phyloP scores from a whole-genome alignment of 2,888 invertebrate genomes.

The Magallana nippona region DNA sequence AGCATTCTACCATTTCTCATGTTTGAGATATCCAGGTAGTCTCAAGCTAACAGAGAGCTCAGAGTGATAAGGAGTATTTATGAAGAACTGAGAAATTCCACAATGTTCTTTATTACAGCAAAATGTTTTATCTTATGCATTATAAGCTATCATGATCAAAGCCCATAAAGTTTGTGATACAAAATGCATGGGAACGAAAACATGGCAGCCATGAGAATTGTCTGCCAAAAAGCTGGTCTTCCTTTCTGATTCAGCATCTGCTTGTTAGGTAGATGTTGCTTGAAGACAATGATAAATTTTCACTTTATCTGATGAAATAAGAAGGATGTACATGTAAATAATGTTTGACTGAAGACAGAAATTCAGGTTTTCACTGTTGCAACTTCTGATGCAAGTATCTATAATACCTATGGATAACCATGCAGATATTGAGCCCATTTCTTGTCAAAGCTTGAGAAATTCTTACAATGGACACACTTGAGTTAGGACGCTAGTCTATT shows the following conservation, averaged over 20 bases:
- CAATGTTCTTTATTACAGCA: conserved; percentile 29
- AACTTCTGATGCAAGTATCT: neutral
- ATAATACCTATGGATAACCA: neutral
- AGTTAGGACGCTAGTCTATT: too few relatives aligned
- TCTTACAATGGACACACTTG: too few relatives aligned
- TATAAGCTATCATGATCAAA: conserved; percentile 35
- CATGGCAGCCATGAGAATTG: conserved; percentile 20
- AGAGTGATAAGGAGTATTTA: conserved; percentile 22
- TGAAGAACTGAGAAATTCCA: conserved; percentile 30
- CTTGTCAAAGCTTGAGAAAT: too few relatives aligned
- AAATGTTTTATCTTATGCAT: conserved; percentile 33
- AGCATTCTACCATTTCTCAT: neutral
- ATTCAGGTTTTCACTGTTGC: conserved; percentile 7
- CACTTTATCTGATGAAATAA: conserved; percentile 15
- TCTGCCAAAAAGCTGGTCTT: neutral
- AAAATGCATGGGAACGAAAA: conserved; percentile 32
- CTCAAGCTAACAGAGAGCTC: neutral
- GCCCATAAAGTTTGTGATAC: conserved; percentile 35
- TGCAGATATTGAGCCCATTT: neutral
- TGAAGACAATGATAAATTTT: conserved; percentile 32
- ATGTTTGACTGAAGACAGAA: neutral
- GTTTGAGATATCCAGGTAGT: conserved; percentile 25
- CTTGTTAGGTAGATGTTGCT: conserved; percentile 13
- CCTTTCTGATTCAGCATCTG: conserved; percentile 18
- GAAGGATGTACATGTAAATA: conserved; percentile 1